Conservation (phyloP, 2,888 invertebrate genomes). For the Trachelus troglodyta region DNA sequence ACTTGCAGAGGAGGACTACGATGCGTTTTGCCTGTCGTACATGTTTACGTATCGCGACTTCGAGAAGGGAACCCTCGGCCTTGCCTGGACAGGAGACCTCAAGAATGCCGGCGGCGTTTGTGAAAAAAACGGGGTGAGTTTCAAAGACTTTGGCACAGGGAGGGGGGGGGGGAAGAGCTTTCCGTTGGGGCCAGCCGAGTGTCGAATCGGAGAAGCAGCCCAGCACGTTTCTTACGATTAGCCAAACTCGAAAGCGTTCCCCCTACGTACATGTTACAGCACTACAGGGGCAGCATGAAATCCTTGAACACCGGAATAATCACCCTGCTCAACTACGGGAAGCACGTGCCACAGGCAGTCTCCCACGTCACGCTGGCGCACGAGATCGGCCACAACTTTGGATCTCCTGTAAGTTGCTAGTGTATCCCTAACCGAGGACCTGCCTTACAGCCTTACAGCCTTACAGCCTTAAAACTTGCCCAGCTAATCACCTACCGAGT, state of each 20-base stretch:
- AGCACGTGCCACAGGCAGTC: constrained; percentile 93
- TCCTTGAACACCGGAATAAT: constrained; percentile 97
- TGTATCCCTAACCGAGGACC: constrained; percentile 27
- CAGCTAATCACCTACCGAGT: not conserved
- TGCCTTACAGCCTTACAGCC: constrained; percentile 24
- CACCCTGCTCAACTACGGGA: constrained; percentile 93
- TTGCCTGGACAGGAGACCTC: constrained; percentile 96
- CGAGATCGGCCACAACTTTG: constrained; percentile 98
- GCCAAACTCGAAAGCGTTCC: too few species aligned
- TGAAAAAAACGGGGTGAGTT: constrained; percentile 90
- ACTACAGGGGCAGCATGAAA: constrained; percentile 90
- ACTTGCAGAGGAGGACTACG: constrained; percentile 91
- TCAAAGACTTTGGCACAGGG: too few species aligned
- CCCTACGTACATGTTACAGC: constrained; percentile 70
- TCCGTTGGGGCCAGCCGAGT: too few species aligned
- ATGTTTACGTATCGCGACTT: constrained; percentile 97
- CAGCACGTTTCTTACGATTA: too few species aligned
- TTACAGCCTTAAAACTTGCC: constrained; percentile 4
- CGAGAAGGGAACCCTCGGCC: constrained; percentile 92
- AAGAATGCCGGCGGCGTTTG: constrained; percentile 97
- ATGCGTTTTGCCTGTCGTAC: constrained; percentile 96
- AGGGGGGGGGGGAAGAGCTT: too few species aligned
- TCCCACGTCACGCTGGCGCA: constrained; percentile 96
- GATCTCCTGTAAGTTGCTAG: constrained; percentile 82
- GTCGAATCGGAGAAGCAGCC: too few species aligned